These are phyloP conservation scores for Agonopterix subpropinquella DNA, from an alignment of 2,888 invertebrate species.

Conservation along the genomic window DNA sequence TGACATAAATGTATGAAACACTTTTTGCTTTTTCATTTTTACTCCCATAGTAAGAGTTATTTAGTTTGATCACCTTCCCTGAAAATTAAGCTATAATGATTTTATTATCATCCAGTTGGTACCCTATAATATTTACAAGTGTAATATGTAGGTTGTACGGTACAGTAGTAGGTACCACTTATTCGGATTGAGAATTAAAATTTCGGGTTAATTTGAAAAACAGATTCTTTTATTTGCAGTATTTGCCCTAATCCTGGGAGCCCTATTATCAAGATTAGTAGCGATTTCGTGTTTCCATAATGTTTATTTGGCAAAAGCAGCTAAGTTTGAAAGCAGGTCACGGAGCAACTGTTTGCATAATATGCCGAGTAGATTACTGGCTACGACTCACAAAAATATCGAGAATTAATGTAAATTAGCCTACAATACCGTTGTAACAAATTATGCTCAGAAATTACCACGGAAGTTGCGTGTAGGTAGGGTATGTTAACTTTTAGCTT, in stretches of 20 bases:
- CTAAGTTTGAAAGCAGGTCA: conserved; percentile 7
- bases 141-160: too few species aligned
- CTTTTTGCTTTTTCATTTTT: too few species aligned
- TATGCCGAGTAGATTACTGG: conserved; percentile 5
- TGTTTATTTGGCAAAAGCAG: conserved; percentile 2
- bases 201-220: neutral
- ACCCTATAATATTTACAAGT: too few species aligned
- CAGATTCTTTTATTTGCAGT: neutral
- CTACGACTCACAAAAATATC: conserved; percentile 28
- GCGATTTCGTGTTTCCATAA: conserved; percentile 1
- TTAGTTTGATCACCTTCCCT: too few species aligned
- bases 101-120: too few species aligned
- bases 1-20: too few species aligned
- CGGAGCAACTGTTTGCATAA: conserved; percentile 9
- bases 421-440: neutral
- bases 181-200: neutral
- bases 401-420: conserved; percentile 31
- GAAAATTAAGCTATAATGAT: too few species aligned
- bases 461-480: too few species aligned
- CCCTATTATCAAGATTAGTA: conserved; percentile 1
- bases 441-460: too few species aligned
- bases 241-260: neutral
- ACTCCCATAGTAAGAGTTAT: too few species aligned
- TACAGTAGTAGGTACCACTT: neutral
- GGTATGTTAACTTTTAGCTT: too few species aligned